A percentile compares a stretch with the other conserved stretches of the same genome.
Conservation (phyloP, 2,888 invertebrate species). For the Maniola hyperantus region DNA sequence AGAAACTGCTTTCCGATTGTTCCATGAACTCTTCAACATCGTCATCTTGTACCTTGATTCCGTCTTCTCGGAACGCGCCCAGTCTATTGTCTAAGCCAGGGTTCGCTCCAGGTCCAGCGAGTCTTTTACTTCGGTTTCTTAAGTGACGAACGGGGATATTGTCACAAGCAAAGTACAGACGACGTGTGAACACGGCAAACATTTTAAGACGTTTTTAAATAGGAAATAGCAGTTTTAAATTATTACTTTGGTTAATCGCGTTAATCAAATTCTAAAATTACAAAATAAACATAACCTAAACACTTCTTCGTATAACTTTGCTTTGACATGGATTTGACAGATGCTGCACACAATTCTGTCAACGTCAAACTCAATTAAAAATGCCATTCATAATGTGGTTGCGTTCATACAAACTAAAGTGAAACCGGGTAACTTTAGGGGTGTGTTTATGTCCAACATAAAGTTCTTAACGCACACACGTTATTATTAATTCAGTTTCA, state of each 20-base stretch:
- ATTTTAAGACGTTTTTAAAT: slow-evolving; percentile 43
- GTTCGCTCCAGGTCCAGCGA: slow-evolving; percentile 51
- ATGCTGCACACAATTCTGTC: too few relatives aligned
- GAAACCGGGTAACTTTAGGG: too few relatives aligned
- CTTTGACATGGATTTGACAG: too few relatives aligned
- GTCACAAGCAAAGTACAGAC: slow-evolving; percentile 57
- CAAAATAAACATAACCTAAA: background rate
- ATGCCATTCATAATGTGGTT: too few relatives aligned
- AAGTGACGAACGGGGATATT: slow-evolving; percentile 61
- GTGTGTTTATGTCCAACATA: too few relatives aligned
- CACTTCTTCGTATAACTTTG: too few relatives aligned
- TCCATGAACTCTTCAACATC: slow-evolving; percentile 69
- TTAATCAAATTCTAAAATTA: background rate
- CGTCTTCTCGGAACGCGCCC: slow-evolving; percentile 58
- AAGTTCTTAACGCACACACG: too few relatives aligned
- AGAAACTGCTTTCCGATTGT: slow-evolving; percentile 69
- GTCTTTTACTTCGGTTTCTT: slow-evolving; percentile 49
- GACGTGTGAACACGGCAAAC: slow-evolving; percentile 56
- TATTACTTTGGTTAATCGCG: background rate
- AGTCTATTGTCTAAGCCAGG: slow-evolving; percentile 67
- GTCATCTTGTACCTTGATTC: slow-evolving; percentile 55
- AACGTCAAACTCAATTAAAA: too few relatives aligned
- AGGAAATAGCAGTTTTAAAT: background rate
- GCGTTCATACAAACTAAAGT: too few relatives aligned
- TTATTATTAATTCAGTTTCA: too few relatives aligned